phyloP scores from a whole-genome alignment of 2,113 vertebrate genomes.

The Archilochus colubris region DNA sequence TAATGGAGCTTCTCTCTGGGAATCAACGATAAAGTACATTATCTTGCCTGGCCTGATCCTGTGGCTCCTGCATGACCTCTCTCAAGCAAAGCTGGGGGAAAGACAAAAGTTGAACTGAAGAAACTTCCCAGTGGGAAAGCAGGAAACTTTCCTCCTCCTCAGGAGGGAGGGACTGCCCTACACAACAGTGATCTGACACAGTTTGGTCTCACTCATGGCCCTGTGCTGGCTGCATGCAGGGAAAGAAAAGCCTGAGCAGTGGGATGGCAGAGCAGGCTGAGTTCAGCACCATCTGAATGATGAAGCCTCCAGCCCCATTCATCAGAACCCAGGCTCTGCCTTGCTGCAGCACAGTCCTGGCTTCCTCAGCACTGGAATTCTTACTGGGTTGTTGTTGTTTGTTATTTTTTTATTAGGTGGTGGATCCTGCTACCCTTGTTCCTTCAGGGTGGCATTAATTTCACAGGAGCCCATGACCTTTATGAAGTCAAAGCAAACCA shows the following conservation, averaged over 20 bases:
- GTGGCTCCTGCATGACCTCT: constrained; percentile 4
- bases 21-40: constrained; percentile 52
- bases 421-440: neutral
- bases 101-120: neutral
- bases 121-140: neutral
- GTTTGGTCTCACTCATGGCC: neutral
- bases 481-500: neutral
- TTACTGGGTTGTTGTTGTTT: too few species aligned
- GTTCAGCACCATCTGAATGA: neutral
- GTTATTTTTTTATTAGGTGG: neutral
- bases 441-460: neutral
- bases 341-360: fast-evolving
- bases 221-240: neutral
- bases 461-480: neutral
- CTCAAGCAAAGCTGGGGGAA: fast-evolving
- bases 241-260: neutral
- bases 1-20: constrained; percentile 45
- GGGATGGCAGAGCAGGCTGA: neutral
- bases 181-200: neutral
- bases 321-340: neutral
- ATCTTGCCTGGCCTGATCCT: neutral
- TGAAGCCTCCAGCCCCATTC: neutral
- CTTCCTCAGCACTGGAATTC: neutral
- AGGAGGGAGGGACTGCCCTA: neutral
- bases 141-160: neutral